phyloP scores from a whole-genome alignment of 64 coral and sea anemone genomes.

The Astreopora myriophthalma region DNA sequence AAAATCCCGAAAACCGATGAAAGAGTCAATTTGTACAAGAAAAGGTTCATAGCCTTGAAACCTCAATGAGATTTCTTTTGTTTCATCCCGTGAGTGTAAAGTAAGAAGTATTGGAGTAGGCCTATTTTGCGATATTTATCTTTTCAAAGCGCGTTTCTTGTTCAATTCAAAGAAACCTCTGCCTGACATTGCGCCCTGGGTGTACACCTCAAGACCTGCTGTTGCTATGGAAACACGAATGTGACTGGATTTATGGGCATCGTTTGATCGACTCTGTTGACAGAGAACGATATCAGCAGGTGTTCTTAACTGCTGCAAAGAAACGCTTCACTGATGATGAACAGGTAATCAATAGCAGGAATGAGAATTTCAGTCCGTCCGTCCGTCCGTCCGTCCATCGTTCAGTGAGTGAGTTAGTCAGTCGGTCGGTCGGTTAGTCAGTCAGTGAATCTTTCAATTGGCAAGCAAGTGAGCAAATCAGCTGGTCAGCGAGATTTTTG shows the following conservation, averaged over 20 bases:
- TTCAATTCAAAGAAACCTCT: constrained; percentile 77
- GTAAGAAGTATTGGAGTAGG: background rate
- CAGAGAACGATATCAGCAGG: constrained; percentile 89
- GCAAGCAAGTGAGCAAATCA: too few relatives aligned
- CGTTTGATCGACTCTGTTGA: constrained; percentile 96
- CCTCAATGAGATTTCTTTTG: too few relatives aligned
- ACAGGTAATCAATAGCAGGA: constrained; percentile 75
- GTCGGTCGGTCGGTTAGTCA: background rate
- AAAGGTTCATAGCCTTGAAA: too few relatives aligned
- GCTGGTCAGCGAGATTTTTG: too few relatives aligned
- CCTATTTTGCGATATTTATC: background rate
- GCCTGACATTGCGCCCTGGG: constrained; percentile 88
- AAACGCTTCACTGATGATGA: constrained; percentile 80
- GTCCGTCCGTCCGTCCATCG: background rate
- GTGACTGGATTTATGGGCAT: constrained; percentile 92
- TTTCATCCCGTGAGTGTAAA: too few relatives aligned
- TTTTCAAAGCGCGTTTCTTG: background rate
- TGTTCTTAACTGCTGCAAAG: constrained; percentile 83
- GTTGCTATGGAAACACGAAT: constrained; percentile 99
- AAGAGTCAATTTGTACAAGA: too few relatives aligned
- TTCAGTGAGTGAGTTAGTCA: background rate
- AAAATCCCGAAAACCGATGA: too few relatives aligned
- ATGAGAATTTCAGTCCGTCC: background rate
- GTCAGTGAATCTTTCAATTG: background rate
- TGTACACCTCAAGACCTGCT: constrained; percentile 84